A percentile compares a stretch with the other conserved stretches of the same genome.
Conservation (phyloP, 2,888 invertebrate species). For the Pristionchus fissidentatus region DNA sequence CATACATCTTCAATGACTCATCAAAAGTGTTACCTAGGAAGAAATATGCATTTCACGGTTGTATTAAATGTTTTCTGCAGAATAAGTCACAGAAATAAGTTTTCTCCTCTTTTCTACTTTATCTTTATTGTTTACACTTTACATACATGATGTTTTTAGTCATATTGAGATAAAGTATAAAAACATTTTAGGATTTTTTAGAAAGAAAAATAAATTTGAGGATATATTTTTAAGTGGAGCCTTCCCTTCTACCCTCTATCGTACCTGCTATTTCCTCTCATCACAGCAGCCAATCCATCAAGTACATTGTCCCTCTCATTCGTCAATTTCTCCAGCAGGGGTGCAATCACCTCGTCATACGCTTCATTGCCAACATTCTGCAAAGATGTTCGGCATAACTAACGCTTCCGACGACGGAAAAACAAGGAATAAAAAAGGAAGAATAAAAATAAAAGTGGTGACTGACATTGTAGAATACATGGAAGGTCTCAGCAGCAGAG, state of each 20-base stretch:
- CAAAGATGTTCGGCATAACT: not conserved
- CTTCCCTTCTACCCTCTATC: not conserved
- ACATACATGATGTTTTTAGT: too few relatives aligned
- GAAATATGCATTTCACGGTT: too few relatives aligned
- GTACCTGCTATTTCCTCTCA: constrained; percentile 89
- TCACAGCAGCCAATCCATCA: constrained; percentile 95
- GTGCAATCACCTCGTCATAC: constrained; percentile 94
- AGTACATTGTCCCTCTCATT: constrained; percentile 89
- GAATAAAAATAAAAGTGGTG: not conserved
- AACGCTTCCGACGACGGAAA: not conserved
- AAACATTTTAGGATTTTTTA: too few relatives aligned
- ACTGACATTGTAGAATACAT: constrained; percentile 86
- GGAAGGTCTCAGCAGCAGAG: constrained; percentile 96
- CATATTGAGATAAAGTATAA: too few relatives aligned
- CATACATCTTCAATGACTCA: not conserved
- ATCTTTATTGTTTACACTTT: too few relatives aligned
- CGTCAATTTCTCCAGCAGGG: constrained; percentile 86
- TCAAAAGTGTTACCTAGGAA: constrained; percentile 9
- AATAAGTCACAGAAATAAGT: too few relatives aligned
- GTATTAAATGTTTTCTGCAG: too few relatives aligned
- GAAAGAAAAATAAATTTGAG: too few relatives aligned
- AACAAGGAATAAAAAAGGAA: not conserved
- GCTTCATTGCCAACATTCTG: constrained; percentile 88
- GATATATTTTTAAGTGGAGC: too few relatives aligned
- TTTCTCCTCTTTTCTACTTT: not conserved